These are phyloP conservation scores for Gobio occitaniae DNA, from an alignment of 2,797 vertebrate genomes.

Conservation along the genomic window DNA sequence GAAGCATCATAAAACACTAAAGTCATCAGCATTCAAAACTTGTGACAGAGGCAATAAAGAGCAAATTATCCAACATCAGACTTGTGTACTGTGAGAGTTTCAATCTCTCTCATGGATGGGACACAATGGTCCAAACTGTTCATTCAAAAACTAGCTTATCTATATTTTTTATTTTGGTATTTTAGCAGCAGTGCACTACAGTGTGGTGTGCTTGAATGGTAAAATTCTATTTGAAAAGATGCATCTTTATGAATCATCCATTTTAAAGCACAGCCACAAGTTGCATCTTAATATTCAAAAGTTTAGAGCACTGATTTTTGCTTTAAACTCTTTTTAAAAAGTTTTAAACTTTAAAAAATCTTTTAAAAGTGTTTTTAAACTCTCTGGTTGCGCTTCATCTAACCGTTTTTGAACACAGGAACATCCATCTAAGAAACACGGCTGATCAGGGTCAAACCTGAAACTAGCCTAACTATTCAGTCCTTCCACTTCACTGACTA, in stretches of 20 bases:
- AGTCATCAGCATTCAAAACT: conserved; percentile 4
- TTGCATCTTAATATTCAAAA: background rate
- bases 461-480: too few relatives aligned
- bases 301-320: background rate
- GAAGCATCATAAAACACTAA: conserved; percentile 40
- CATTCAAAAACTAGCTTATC: background rate
- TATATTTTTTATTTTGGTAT: too few relatives aligned
- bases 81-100: background rate
- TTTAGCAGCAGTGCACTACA: too few relatives aligned
- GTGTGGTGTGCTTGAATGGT: too few relatives aligned
- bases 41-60: background rate
- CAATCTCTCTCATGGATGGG: background rate
- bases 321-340: background rate
- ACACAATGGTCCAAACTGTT: background rate
- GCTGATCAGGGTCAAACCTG: background rate
- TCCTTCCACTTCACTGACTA: background rate
- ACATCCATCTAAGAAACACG: background rate
- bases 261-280: background rate
- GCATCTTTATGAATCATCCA: background rate
- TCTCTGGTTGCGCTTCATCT: background rate
- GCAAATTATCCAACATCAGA: background rate
- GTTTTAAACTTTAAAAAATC: background rate
- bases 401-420: background rate
- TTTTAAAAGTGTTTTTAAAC: too few relatives aligned
- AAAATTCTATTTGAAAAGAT: too few relatives aligned